Conservation (phyloP, 2,888 invertebrate species). For the Conomelus anceps region DNA sequence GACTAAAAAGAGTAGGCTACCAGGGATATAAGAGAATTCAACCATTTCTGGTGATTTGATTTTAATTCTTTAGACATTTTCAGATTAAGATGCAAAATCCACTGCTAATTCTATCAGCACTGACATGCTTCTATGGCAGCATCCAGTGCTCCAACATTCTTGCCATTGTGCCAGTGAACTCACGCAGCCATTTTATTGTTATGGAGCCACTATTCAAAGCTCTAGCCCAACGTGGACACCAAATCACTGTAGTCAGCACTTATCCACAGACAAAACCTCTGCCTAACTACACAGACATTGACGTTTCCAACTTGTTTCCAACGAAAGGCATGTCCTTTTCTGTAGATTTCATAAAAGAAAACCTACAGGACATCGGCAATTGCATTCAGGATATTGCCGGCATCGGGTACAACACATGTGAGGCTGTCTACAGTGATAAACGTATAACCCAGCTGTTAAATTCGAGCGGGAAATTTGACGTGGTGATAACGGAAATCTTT, state of each 20-base stretch:
- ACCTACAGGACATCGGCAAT: not conserved
- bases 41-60: too few species aligned
- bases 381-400: not conserved
- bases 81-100: not conserved
- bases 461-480: slow-evolving; percentile 27
- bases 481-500: slow-evolving; percentile 35
- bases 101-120: not conserved
- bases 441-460: not conserved
- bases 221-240: slow-evolving; percentile 40
- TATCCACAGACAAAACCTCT: slow-evolving; percentile 40
- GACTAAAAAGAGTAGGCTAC: too few species aligned
- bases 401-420: not conserved
- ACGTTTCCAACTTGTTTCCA: slow-evolving; percentile 22
- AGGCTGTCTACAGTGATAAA: not conserved
- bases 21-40: too few species aligned
- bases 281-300: slow-evolving; percentile 41
- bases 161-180: slow-evolving; percentile 18
- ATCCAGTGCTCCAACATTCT: slow-evolving; percentile 5
- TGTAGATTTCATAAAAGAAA: slow-evolving; percentile 3
- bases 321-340: slow-evolving; percentile 9
- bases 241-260: slow-evolving; percentile 41
- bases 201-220: slow-evolving; percentile 39
- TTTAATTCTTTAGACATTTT: not conserved
- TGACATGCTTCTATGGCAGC: not conserved
- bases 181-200: slow-evolving; percentile 21